phyloP scores from a whole-genome alignment of 2,888 invertebrate genomes.

The Chrysolina haemoptera region DNA sequence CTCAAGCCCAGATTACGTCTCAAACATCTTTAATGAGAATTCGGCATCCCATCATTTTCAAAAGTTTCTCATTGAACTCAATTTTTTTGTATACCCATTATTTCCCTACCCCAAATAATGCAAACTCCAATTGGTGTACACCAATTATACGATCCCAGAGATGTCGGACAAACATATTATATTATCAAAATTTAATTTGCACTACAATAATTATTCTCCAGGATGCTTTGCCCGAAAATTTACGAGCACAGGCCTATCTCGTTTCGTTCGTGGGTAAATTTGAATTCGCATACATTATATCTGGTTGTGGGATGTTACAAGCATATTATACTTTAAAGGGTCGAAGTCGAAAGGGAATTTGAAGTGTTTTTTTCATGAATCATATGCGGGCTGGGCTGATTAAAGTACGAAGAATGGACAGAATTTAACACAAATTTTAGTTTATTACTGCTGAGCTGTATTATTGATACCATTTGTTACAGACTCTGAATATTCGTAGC shows the following conservation, averaged over 20 bases:
- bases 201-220: slow-evolving; percentile 8
- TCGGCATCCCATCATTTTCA: no score
- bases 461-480: no score
- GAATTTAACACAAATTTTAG: no score
- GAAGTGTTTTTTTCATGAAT: neutral
- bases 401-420: no score
- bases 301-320: neutral
- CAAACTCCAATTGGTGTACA: neutral
- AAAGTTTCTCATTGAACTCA: no score
- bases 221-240: slow-evolving; percentile 1
- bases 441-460: no score
- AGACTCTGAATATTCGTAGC: no score
- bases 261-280: slow-evolving; percentile 10
- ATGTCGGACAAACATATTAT: neutral
- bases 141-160: neutral
- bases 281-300: slow-evolving; percentile 11
- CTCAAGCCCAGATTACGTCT: no score
- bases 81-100: no score
- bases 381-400: no score
- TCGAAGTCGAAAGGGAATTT: neutral
- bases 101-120: neutral
- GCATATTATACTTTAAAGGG: neutral
- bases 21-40: no score
- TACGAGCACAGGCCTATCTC: neutral
- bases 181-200: slow-evolving; percentile 14